Base-by-base conservation (phyloP, 2,888 invertebrate genomes). In the Drosophila helvetica region DNA sequence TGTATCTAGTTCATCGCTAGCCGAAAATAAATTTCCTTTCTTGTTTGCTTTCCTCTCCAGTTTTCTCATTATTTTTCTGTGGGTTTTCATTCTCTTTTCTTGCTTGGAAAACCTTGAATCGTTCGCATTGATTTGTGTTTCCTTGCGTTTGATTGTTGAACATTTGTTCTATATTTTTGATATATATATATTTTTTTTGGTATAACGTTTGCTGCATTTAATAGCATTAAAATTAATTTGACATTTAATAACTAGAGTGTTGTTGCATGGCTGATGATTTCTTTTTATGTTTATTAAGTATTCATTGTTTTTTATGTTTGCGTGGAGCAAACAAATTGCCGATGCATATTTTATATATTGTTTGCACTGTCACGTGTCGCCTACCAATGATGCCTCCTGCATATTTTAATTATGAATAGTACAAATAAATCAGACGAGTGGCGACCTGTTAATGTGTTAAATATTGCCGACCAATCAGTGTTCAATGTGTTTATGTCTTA, bases 141-240 rank as follows among this genome's bases (percentile, higher is more conserved):
- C 48, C 52, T 73, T 65, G 46, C 51, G 30, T 58, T 76, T 77
- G 79, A 65, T 73, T 77, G 55, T 55, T 59, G 52, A 58, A 51
- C 46, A 46, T 60, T 62, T 62, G 50, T 51, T 59, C 42, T 47
- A 27, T 53, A 33, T 51, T 47, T 63, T 50, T 42, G 25, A 38
- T 47, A 1, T 25, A n/a, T 30, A 38, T 47, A 1, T 25, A n/a
- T 50, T n/a, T 19, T 22, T 27, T 52, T 51, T 33, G 55, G n/a
- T 18, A 22, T 50, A n/a, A 19, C 19, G 15, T 30, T 54, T 57
- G 83, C 88, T 57, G 83, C 88, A 78, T 70, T 86, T 83, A 86
- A 88, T 86, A 69, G 88, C 80, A 68, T 66, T 47, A 56, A 74
- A 86, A 82, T 83, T 88, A 83, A 83, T 83, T 80, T 76, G 69